Evolutionary conservation across 2,113 vertebrate species (phyloP).

Genomic region (Delphinus delphis): DNA sequence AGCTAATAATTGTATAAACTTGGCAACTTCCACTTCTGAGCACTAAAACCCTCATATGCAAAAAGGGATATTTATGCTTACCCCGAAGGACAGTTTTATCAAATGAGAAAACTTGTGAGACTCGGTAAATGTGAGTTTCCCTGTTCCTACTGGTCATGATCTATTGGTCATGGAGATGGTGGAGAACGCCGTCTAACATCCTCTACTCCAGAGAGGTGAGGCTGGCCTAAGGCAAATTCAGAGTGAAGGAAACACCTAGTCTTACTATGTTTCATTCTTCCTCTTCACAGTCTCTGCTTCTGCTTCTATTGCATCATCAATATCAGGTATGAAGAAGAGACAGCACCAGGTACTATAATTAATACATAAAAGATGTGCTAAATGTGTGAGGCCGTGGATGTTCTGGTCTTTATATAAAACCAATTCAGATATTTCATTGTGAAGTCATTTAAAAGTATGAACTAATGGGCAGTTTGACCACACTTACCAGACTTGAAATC

Average conservation of each 20-base stretch:
- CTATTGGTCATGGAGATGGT: neutral
- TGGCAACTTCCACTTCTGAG: neutral
- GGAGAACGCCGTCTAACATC: neutral
- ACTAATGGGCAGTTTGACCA: constrained; percentile 84
- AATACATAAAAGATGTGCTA: constrained; percentile 41
- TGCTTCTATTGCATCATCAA: neutral
- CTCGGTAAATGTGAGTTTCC: neutral
- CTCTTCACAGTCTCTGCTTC: neutral
- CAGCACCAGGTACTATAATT: neutral
- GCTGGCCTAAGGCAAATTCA: neutral
- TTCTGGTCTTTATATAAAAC: constrained; percentile 9
- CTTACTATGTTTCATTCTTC: neutral
- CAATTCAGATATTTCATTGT: constrained; percentile 64
- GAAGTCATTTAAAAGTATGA: constrained; percentile 75
- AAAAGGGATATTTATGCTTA: neutral
- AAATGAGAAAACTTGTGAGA: neutral
- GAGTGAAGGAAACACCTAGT: neutral
- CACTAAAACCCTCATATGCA: neutral
- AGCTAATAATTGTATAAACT: neutral
- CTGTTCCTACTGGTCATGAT: neutral
- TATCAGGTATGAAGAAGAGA: constrained; percentile 2
- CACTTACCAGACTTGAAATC: constrained; percentile 80
- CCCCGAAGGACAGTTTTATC: neutral
- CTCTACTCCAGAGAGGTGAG: neutral
- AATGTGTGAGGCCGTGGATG: neutral